Base-by-base conservation (phyloP, 2,113 vertebrate species). In the Gobiocypris rarus region DNA sequence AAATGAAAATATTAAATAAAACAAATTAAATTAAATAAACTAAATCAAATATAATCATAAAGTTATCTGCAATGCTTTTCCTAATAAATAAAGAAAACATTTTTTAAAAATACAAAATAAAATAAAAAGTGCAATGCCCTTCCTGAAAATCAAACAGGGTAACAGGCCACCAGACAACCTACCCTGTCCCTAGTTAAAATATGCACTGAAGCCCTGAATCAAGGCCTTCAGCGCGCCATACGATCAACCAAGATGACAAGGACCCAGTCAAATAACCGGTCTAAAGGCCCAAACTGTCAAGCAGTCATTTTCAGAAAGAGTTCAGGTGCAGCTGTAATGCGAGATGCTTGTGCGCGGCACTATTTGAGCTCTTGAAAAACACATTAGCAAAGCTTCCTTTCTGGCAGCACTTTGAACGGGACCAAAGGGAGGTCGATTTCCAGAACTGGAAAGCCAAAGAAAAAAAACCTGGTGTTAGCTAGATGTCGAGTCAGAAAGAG, bases 301-400 rank as follows among this genome's bases (percentile, higher is more conserved):
- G 17, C n/a, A 61, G 56, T 15, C 13, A 17, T 17, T 59, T 38
- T 26, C 38, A 41, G 7, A 45, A 78, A 61, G 41, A 3, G 5
- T 48, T 63, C 7, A 1, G 24, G 77, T 43, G 14, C n/a, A 45
- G 58, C n/a, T 45, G 41, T 79, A 79, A 79, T 31, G 10, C 65
- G 24, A 79, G 77, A 79, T 48, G 48, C 54, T 41, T 59, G 31
- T 78, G 75, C 2, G 73, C 26, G 31, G 34, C 76, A 79, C 56
- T 48, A 48, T 80, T 50, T 50, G 41, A 80, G 77, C 77, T 65
- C 77, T 80, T 50, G 43, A 67, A 67, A 59, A 79, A 79, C 58
- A 79, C 76, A 79, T 79, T 79, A 63, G 41, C 58, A 31, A 79
- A 79, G 76, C 76, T 63, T 79, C 56, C 56, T 26, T 17, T 63